Evolutionary conservation across 37 sponge, comb jelly and placozoan species (phyloP).

Genomic region (Aphrocallistes beatrix): DNA sequence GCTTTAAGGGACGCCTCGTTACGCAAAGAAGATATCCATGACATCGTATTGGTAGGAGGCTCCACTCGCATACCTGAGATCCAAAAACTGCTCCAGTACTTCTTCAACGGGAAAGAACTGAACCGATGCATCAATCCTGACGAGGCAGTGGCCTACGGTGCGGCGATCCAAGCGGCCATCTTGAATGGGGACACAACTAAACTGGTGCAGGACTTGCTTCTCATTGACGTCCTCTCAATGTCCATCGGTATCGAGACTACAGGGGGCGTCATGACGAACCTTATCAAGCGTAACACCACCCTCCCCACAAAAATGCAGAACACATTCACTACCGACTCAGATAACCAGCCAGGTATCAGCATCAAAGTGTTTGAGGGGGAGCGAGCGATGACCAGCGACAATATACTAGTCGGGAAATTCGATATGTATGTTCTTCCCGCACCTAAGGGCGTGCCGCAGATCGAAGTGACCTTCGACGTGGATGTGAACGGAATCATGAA

Average conservation of each 20-base stretch:
- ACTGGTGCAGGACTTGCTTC: slow-evolving; percentile 79
- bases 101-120: too few relatives aligned
- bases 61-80: slow-evolving; percentile 95
- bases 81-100: too few relatives aligned
- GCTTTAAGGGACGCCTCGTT: slow-evolving; percentile 25
- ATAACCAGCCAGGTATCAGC: slow-evolving; percentile 71
- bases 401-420: slow-evolving; percentile 85
- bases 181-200: slow-evolving; percentile 83
- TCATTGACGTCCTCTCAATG: slow-evolving; percentile 79
- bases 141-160: slow-evolving; percentile 98
- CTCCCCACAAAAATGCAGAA: slow-evolving; percentile 75
- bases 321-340: slow-evolving; percentile 85
- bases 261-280: slow-evolving; percentile 92
- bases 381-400: slow-evolving; percentile 89
- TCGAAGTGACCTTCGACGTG: too few relatives aligned
- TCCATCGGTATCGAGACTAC: slow-evolving; percentile 95
- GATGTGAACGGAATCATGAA: neutral
- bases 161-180: slow-evolving; percentile 91
- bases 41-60: too few relatives aligned
- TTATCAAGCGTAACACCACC: too few relatives aligned
- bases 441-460: neutral
- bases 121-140: slow-evolving; percentile 97
- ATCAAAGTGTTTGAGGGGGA: slow-evolving; percentile 96
- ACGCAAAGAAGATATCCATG: slow-evolving; percentile 27
- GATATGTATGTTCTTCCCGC: slow-evolving; percentile 35